Percentiles rank a stretch among this genome's conserved stretches.
These are phyloP conservation scores for Dasysyrphus tricinctus DNA, from an alignment of 2,888 invertebrate genomes.

Conservation along the genomic window DNA sequence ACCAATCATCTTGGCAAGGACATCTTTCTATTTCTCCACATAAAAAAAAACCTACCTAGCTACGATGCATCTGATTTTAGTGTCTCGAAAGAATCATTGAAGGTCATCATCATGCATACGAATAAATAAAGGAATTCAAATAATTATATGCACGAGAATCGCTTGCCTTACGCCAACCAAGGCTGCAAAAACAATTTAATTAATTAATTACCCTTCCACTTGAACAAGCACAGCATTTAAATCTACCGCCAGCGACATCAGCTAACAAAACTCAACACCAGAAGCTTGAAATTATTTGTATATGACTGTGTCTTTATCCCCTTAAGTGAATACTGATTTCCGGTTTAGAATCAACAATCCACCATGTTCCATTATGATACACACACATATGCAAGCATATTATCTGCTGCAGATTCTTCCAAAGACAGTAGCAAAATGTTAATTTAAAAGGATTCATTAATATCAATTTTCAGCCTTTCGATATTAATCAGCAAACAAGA, in stretches of 20 bases:
- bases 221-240: background rate
- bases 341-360: conserved; percentile 46
- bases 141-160: conserved; percentile 34
- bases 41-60: background rate
- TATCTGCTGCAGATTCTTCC: background rate
- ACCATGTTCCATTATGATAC: conserved; percentile 55
- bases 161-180: background rate
- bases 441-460: conserved; percentile 70
- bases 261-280: conserved; percentile 57
- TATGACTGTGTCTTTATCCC: conserved; percentile 43
- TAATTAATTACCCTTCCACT: conserved; percentile 51
- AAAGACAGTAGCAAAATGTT: conserved; percentile 63
- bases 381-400: background rate
- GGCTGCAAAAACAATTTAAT: conserved; percentile 49
- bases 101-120: background rate
- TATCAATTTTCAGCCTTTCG: conserved; percentile 44
- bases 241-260: background rate
- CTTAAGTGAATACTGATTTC: conserved; percentile 55
- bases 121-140: conserved; percentile 17
- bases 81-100: background rate
- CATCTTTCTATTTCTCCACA: background rate
- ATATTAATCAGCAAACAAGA: conserved; percentile 57
- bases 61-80: background rate
- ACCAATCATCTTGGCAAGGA: background rate
- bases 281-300: conserved; percentile 59